These are phyloP conservation scores for Drosophila takahashii DNA, from an alignment of 1,140 invertebrate genomes.

Conservation along the genomic window DNA sequence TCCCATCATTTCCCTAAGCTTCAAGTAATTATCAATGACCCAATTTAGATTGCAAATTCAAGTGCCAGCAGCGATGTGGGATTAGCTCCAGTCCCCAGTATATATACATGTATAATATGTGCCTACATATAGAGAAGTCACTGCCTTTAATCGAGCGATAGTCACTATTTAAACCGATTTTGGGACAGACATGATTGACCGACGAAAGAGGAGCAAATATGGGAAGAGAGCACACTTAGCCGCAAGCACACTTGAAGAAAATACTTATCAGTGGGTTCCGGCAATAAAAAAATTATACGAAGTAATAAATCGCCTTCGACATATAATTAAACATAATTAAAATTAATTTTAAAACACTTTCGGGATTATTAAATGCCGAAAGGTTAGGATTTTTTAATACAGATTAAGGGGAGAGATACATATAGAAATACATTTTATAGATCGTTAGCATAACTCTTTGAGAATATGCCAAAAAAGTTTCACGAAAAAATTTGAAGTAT, in stretches of 20 bases:
- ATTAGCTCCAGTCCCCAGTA: conserved; percentile 1
- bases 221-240: too few relatives aligned
- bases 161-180: background rate
- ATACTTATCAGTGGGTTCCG: too few relatives aligned
- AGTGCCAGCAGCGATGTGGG: background rate
- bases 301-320: background rate
- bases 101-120: background rate
- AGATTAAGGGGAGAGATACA: too few relatives aligned
- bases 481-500: too few relatives aligned
- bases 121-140: background rate
- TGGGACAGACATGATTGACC: conserved; percentile 20
- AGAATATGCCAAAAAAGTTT: too few relatives aligned
- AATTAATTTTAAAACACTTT: background rate
- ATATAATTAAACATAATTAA: too few relatives aligned
- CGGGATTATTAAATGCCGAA: background rate
- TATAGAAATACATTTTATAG: too few relatives aligned
- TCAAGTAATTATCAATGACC: conserved; percentile 19
- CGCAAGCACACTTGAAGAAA: too few relatives aligned
- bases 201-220: too few relatives aligned
- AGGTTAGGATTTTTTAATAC: too few relatives aligned
- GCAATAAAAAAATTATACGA: too few relatives aligned
- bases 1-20: conserved; percentile 1
- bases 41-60: conserved; percentile 14
- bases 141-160: background rate
- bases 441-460: too few relatives aligned